Evolutionary conservation across 1,140 invertebrate species (phyloP), one percentile per base, ranked within the genome.

Genomic region (Drosophila guanche): DNA sequence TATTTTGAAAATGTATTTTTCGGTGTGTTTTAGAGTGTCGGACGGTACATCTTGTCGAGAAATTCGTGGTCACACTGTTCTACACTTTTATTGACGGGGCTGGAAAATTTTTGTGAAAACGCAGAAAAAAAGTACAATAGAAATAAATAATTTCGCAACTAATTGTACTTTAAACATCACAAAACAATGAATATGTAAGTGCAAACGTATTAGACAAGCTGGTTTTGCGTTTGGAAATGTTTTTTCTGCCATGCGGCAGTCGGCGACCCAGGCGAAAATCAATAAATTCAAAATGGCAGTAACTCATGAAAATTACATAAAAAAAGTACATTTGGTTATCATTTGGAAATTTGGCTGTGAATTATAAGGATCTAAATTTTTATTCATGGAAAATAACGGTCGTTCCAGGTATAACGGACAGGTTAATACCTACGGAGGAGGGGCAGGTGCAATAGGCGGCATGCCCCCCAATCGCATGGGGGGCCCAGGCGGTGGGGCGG

Each of bases 231-330:
- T 37, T 37, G 2, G 1, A 12, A 0, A 4, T 3, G 33, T 37
- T 37, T 37, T 37, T 37, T 12, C 33, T 7, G 20, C 25, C 63
- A 69, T 68, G 66, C 50, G 62, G 66, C 66, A 62, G 10, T 62
- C 50, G 51, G 62, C 33, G 43, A 40, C 40, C 43, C 47, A 37
- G 66, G 55, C 51, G 70, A 85, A 86, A 86, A 86, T 86, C 81
- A 86, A 86, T 86, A 88, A 74, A 85, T 71, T 86, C 81, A 86
- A 86, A 88, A 86, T 86, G 81, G 81, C 83, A 61, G 73, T 68
- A 76, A 69, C 61, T 76, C 25, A 60, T 76, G 71, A 80, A 81
- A 86, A 88, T 75, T 59, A 88, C 61, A 81, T 86, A 73, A 57
- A 86, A 66, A 79, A 61, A 27, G 60, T 42, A 52, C 71, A 47